A percentile compares a stretch with the other conserved stretches of the same genome.
phyloP scores from a whole-genome alignment of 2,113 vertebrate species.

The Vicugna pacos region DNA sequence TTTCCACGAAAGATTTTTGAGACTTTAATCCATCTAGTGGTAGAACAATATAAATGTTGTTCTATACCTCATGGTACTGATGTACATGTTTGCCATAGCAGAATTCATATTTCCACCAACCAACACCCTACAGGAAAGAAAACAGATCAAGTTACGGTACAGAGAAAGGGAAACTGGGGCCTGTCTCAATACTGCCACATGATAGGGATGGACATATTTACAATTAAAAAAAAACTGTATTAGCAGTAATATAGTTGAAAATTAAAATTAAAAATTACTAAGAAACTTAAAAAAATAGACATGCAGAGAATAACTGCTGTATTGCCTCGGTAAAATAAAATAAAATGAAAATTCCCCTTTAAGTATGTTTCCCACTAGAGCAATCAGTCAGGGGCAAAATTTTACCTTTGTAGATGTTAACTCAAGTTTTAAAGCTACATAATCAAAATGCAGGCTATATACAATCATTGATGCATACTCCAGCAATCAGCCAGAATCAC shows the following conservation, averaged over 20 bases:
- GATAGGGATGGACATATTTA: background rate
- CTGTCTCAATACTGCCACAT: background rate
- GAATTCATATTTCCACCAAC: constrained; percentile 99
- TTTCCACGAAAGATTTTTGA: background rate
- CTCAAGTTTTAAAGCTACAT: background rate
- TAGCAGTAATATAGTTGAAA: background rate
- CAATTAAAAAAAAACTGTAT: background rate
- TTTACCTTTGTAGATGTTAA: background rate
- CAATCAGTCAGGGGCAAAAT: background rate
- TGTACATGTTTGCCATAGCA: constrained; percentile 98
- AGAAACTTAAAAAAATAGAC: background rate
- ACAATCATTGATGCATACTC: background rate
- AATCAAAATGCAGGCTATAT: background rate
- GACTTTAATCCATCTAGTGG: constrained; percentile 28
- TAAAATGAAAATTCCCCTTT: constrained; percentile 7
- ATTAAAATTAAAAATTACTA: background rate
- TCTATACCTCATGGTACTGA: constrained; percentile 97
- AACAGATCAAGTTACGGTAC: constrained; percentile 44
- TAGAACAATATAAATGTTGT: background rate
- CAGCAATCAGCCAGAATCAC: constrained; percentile 10
- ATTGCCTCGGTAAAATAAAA: background rate
- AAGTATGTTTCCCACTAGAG: background rate
- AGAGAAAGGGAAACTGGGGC: background rate
- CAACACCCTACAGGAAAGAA: constrained; percentile 92
- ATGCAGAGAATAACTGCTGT: background rate